Percentiles rank a stretch among this genome's conserved stretches.
Evolutionary conservation across 2,888 invertebrate genomes (phyloP).

Genomic region (Nemotelus pantherinus): DNA sequence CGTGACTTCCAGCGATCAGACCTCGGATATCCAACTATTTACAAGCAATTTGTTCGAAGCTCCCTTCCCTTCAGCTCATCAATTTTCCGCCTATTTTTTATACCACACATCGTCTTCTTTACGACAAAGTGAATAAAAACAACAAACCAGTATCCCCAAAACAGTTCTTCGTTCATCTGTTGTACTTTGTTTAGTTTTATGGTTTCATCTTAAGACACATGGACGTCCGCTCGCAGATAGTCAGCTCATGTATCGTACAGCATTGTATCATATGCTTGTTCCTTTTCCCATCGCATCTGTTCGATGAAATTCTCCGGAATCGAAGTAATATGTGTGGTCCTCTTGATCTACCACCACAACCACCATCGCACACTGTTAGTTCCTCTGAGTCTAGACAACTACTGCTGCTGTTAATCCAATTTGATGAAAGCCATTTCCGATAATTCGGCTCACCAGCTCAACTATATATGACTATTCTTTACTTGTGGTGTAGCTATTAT

Average conservation of each 20-base stretch:
- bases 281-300: background rate
- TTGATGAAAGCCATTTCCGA: conserved; percentile 41
- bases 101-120: background rate
- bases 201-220: conserved; percentile 33
- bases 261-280: too few species aligned
- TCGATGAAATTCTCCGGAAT: conserved; percentile 7
- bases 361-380: too few species aligned
- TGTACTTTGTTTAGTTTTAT: conserved; percentile 14
- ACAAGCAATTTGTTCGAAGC: background rate
- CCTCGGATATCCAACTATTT: background rate
- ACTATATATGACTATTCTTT: too few species aligned
- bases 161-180: conserved; percentile 19
- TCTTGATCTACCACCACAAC: too few species aligned
- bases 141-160: conserved; percentile 17
- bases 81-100: background rate
- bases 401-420: background rate
- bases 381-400: too few species aligned
- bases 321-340: background rate
- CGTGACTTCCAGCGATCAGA: too few species aligned
- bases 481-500: background rate
- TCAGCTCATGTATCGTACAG: too few species aligned
- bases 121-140: background rate
- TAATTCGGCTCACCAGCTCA: background rate
- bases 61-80: background rate
- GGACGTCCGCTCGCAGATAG: too few species aligned